Evolutionary conservation across 53 echinoderm and acorn worm species (phyloP).

Genomic region (Zoroaster sp.): DNA sequence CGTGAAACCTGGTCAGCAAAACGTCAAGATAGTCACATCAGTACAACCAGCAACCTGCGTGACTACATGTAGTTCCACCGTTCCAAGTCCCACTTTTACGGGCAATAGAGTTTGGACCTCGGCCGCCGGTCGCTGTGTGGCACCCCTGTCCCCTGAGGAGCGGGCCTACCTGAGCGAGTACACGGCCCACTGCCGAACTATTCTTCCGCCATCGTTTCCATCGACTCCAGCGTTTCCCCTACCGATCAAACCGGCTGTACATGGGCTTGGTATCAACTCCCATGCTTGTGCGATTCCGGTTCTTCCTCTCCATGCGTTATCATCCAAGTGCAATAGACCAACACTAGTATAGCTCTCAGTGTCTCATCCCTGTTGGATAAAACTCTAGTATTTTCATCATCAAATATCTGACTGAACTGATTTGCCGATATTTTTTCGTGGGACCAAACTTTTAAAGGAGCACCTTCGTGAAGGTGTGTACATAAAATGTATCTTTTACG

Average conservation of each 20-base stretch:
- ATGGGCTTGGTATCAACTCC: conserved; percentile 55
- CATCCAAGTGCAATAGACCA: conserved; percentile 50
- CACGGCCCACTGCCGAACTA: conserved; percentile 44
- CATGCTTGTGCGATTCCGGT: conserved; percentile 30
- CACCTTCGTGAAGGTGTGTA: conserved; percentile 26
- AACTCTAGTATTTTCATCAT: neutral
- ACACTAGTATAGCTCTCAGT: conserved; percentile 13
- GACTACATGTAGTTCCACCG: conserved; percentile 4
- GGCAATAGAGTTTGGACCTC: conserved; percentile 18
- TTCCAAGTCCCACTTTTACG: conserved; percentile 49
- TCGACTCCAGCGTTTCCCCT: conserved; percentile 78
- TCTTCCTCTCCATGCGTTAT: conserved; percentile 28
- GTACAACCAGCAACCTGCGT: conserved; percentile 1
- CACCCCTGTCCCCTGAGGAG: conserved; percentile 64
- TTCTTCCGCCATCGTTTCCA: conserved; percentile 55
- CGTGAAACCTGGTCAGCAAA: conserved; percentile 37
- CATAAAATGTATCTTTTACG: conserved; percentile 22
- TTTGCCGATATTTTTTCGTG: neutral
- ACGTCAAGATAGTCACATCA: neutral
- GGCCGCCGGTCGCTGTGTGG: conserved; percentile 26
- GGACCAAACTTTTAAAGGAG: conserved; percentile 34
- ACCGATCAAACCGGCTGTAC: conserved; percentile 80
- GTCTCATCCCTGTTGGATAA: neutral
- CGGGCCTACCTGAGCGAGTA: conserved; percentile 44
- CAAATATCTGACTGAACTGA: neutral